phyloP scores from a whole-genome alignment of 1,140 invertebrate species.

The Marisa cornuarietis region DNA sequence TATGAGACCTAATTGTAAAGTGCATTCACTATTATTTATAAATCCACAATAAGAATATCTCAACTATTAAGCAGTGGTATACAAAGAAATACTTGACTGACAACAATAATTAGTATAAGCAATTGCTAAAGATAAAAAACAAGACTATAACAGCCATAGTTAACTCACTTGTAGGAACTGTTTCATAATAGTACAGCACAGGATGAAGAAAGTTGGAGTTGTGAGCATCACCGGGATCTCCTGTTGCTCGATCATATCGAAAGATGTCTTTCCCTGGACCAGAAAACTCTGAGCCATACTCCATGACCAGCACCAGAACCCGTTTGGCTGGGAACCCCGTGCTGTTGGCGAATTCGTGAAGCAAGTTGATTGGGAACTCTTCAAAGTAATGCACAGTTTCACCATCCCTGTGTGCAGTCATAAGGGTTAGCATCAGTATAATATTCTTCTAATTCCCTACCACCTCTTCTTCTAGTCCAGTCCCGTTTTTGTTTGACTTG shows the following conservation, averaged over 20 bases:
- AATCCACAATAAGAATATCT: neutral
- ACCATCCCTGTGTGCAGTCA: slow-evolving; percentile 39
- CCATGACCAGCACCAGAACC: slow-evolving; percentile 64
- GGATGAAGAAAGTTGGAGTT: slow-evolving; percentile 69
- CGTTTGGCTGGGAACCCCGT: slow-evolving; percentile 56
- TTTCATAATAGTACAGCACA: slow-evolving; percentile 66
- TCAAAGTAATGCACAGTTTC: slow-evolving; percentile 57
- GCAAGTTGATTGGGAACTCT: slow-evolving; percentile 66
- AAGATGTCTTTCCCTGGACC: slow-evolving; percentile 69
- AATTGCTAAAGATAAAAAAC: no score
- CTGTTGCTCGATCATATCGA: slow-evolving; percentile 64
- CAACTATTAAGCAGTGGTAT: neutral
- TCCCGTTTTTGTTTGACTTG: no score
- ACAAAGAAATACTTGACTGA: neutral
- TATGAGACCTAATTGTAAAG: no score
- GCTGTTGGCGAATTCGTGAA: slow-evolving; percentile 56
- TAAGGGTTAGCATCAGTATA: no score
- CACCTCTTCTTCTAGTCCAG: no score
- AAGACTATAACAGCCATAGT: neutral
- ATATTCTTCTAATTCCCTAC: no score
- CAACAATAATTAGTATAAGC: neutral
- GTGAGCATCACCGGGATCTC: slow-evolving; percentile 64
- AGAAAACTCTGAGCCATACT: slow-evolving; percentile 68
- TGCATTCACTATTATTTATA: neutral
- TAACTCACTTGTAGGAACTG: slow-evolving; percentile 62